Conservation (phyloP, 2,113 vertebrate species). For the Propithecus coquereli region DNA sequence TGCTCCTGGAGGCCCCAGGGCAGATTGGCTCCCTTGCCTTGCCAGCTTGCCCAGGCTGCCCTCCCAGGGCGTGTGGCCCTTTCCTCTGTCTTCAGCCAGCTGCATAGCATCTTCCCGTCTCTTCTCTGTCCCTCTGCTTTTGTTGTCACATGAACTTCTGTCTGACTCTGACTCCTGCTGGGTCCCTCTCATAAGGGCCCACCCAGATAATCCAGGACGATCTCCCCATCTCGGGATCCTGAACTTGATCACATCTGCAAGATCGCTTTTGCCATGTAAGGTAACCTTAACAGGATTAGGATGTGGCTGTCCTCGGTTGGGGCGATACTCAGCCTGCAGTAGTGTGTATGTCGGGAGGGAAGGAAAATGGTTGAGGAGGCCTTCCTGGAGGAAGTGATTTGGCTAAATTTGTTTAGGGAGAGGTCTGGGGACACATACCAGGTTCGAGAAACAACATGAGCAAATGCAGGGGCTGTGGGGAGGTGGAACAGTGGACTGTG, state of each 20-base stretch:
- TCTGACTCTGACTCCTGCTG: background rate
- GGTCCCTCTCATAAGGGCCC: background rate
- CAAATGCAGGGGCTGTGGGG: background rate
- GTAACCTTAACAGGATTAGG: background rate
- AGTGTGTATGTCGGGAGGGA: background rate
- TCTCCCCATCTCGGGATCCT: background rate
- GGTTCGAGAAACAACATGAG: background rate
- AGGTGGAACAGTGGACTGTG: background rate
- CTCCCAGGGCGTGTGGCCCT: background rate
- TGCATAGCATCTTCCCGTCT: background rate
- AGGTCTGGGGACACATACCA: background rate
- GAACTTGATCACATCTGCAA: background rate
- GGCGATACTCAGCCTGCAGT: background rate
- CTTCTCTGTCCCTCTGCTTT: background rate
- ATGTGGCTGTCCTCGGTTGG: background rate
- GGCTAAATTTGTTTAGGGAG: background rate
- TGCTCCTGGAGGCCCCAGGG: background rate
- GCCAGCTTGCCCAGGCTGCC: background rate
- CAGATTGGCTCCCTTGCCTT: background rate
- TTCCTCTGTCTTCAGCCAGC: background rate
- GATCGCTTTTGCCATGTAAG: background rate
- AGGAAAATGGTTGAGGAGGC: background rate
- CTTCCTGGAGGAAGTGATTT: background rate
- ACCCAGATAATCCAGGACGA: background rate
- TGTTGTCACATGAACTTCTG: background rate